phyloP scores from a whole-genome alignment of 2,113 vertebrate genomes.

The Panthera tigris region DNA sequence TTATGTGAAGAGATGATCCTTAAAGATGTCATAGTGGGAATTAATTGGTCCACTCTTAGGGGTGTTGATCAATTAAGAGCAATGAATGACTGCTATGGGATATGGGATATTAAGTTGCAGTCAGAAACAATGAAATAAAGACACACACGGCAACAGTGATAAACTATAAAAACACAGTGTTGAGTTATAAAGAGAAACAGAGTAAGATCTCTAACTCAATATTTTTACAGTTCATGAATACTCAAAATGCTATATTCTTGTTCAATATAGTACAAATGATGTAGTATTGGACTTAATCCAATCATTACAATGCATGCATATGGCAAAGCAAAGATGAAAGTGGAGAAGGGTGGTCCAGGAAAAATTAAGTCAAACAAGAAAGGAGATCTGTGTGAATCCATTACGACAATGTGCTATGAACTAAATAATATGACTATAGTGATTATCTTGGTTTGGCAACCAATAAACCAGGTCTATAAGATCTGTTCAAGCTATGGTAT shows the following conservation, averaged over 20 bases:
- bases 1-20: background rate
- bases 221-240: background rate
- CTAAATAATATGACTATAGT: background rate
- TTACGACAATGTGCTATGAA: background rate
- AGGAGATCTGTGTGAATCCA: background rate
- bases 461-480: background rate
- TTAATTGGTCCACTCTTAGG: background rate
- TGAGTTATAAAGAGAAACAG: background rate
- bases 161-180: background rate
- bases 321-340: background rate
- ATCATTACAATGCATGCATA: background rate
- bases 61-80: background rate
- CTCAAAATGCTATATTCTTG: background rate
- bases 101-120: rapidly evolving
- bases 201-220: background rate
- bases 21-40: background rate
- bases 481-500: background rate
- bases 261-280: background rate
- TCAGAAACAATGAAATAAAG: background rate
- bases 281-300: background rate
- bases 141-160: background rate
- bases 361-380: background rate
- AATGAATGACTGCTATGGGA: background rate
- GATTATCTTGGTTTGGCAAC: background rate
- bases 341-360: background rate